Evolutionary conservation across 2,113 vertebrate genomes (phyloP).

Genomic region (Pygoscelis antarcticus): DNA sequence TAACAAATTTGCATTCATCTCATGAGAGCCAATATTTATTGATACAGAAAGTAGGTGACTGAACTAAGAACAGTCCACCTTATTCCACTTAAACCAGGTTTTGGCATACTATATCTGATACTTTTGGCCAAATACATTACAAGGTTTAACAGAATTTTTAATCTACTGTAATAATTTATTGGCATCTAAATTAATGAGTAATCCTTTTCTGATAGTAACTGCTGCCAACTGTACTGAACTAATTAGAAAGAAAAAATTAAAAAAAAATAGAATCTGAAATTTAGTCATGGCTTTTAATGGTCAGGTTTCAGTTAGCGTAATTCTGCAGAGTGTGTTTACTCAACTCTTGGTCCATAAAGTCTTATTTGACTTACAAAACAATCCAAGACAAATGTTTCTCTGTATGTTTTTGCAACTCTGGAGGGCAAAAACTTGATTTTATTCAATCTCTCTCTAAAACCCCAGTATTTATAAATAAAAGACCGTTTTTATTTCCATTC

Average conservation of each 20-base stretch:
- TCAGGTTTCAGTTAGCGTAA: slow-evolving; percentile 9
- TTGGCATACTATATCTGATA: background rate
- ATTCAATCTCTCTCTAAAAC: slow-evolving; percentile 39
- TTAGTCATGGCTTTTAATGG: slow-evolving; percentile 43
- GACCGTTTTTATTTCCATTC: slow-evolving; percentile 51
- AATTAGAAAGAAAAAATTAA: slow-evolving; percentile 10
- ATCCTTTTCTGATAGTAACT: slow-evolving; percentile 17
- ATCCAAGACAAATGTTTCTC: slow-evolving; percentile 66
- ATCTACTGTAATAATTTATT: slow-evolving; percentile 23
- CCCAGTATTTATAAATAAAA: slow-evolving; percentile 34
- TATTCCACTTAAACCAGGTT: background rate
- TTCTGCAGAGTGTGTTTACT: slow-evolving; percentile 54
- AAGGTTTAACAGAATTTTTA: slow-evolving; percentile 20
- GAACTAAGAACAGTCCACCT: background rate
- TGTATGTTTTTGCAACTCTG: slow-evolving; percentile 51
- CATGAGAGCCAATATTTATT: background rate
- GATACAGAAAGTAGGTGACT: background rate
- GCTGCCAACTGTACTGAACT: slow-evolving; percentile 34
- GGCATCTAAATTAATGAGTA: slow-evolving; percentile 22
- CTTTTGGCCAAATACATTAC: background rate
- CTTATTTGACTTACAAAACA: slow-evolving; percentile 57
- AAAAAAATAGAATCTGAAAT: slow-evolving; percentile 7
- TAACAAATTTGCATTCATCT: background rate
- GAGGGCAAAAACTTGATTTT: slow-evolving; percentile 38
- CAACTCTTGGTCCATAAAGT: slow-evolving; percentile 47